Evolutionary conservation across 2,888 invertebrate genomes (phyloP).

Genomic region (Nephrotoma guestfalica): DNA sequence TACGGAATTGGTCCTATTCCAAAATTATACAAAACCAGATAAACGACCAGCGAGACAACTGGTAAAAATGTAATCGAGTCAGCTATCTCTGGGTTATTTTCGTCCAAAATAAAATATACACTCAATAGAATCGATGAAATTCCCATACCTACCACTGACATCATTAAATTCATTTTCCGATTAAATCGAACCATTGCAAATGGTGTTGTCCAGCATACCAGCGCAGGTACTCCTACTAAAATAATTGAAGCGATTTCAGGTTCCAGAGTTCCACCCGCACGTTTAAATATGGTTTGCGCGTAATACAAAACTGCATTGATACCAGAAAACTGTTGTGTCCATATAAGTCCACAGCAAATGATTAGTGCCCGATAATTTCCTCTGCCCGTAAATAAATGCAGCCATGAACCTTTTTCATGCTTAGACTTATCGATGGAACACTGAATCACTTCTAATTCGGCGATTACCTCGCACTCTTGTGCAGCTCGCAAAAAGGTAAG

Average conservation of each 20-base stretch:
- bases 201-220: background rate
- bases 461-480: background rate
- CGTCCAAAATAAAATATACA: background rate
- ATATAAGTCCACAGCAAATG: background rate
- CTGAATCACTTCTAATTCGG: background rate
- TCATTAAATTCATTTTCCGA: background rate
- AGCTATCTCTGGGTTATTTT: background rate
- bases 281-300: background rate
- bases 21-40: background rate
- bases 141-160: background rate
- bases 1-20: background rate
- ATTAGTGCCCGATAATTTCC: background rate
- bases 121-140: background rate
- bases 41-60: background rate
- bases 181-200: background rate
- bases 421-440: background rate
- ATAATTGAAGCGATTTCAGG: background rate
- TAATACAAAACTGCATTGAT: background rate
- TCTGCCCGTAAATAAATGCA: background rate
- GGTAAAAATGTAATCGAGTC: background rate
- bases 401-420: background rate
- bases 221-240: background rate
- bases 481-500: background rate
- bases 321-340: background rate
- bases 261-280: background rate